Evolutionary conservation across 2,113 vertebrate genomes (phyloP).

Genomic region (Agelaius tricolor): DNA sequence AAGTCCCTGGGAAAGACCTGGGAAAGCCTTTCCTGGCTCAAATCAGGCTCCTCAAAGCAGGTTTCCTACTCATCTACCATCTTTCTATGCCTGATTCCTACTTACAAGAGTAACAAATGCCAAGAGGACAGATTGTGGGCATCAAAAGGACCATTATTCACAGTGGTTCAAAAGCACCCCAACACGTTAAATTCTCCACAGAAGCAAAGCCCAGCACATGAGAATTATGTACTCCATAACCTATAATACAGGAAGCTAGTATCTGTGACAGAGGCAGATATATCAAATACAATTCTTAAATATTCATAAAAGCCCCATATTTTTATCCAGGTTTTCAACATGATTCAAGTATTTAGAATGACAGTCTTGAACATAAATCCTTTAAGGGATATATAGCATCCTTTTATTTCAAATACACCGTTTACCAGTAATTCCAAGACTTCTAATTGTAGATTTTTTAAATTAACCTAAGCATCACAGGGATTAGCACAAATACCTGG

Average conservation of each 20-base stretch:
- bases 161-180: neutral
- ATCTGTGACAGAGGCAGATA: neutral
- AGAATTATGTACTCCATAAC: neutral
- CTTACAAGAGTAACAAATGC: neutral
- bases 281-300: neutral
- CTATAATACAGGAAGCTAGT: neutral
- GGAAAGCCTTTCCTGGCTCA: neutral
- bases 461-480: neutral
- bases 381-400: neutral
- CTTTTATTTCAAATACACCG: neutral
- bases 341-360: neutral
- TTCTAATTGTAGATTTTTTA: neutral
- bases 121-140: neutral
- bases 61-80: too few relatives aligned
- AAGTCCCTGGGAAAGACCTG: neutral
- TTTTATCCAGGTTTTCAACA: neutral
- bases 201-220: neutral
- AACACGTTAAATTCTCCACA: neutral
- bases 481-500: neutral
- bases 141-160: neutral
- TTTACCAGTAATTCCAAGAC: neutral
- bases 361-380: neutral
- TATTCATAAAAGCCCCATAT: rapidly evolving
- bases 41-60: neutral
- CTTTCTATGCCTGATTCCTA: rapidly evolving